Conservation (phyloP, 30 jellyfish, hydroid and myxozoan species). For the Morbakka virulenta region DNA sequence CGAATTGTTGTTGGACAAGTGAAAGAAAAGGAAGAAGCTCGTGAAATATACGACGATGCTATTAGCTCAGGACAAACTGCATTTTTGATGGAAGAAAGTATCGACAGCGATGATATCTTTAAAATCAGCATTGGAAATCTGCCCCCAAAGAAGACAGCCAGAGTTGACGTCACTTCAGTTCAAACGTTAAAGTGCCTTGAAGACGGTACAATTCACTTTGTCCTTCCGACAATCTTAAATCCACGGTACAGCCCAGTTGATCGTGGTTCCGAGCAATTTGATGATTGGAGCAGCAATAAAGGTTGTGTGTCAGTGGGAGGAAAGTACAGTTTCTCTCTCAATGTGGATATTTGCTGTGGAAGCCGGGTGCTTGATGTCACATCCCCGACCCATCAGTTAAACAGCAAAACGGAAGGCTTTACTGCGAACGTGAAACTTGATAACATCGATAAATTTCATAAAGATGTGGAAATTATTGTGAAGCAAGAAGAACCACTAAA, state of each 20-base stretch:
- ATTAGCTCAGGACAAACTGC: conserved; percentile 93
- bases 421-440: no score
- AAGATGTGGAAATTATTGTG: not conserved
- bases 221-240: not conserved
- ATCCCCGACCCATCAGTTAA: no score
- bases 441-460: not conserved
- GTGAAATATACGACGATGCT: conserved; percentile 81
- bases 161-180: no score
- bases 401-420: no score
- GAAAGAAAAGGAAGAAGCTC: conserved; percentile 89
- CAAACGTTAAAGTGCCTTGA: not conserved
- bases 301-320: no score
- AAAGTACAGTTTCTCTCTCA: no score
- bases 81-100: conserved; percentile 89
- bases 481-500: not conserved
- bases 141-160: no score
- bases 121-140: conserved; percentile 92
- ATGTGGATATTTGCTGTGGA: no score
- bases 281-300: no score
- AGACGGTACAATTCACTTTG: not conserved
- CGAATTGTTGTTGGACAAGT: conserved; percentile 83
- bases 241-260: not conserved
- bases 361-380: no score
- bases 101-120: conserved; percentile 76
- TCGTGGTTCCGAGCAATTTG: no score